Evolutionary conservation across 2,113 vertebrate genomes (phyloP).

Genomic region (Ceyx cyanopectus): DNA sequence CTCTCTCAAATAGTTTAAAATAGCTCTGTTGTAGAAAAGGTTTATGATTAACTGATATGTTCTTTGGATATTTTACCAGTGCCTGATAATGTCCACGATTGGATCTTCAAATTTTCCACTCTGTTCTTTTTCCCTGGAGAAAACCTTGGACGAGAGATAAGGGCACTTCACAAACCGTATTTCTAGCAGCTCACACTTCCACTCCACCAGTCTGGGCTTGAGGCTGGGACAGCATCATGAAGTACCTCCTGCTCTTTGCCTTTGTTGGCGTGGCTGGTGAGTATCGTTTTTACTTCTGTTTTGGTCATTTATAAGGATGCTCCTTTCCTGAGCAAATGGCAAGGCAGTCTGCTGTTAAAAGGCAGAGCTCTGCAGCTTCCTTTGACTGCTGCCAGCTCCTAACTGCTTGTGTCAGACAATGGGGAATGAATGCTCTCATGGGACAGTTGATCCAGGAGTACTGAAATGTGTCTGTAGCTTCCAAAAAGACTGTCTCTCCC

Average conservation of each 20-base stretch:
- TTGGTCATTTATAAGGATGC: not conserved
- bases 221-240: constrained; percentile 4
- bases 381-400: not conserved
- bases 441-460: not conserved
- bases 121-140: not conserved
- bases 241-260: not conserved
- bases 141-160: constrained; percentile 53
- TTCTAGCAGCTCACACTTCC: not conserved
- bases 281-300: not conserved
- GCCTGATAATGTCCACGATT: not conserved
- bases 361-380: not conserved
- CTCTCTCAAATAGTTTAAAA: not conserved
- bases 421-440: not conserved
- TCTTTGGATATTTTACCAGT: not conserved
- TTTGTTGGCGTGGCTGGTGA: constrained; percentile 38
- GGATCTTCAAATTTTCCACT: constrained; percentile 18
- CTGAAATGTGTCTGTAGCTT: not conserved
- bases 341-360: not conserved
- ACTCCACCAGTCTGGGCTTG: not conserved
- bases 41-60: not conserved
- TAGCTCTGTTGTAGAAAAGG: not conserved
- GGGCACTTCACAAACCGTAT: not conserved
- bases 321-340: not conserved
- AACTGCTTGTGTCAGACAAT: not conserved
- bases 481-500: not conserved